Conservation (phyloP, 2,888 invertebrate genomes). For the Brachypalpus laphriformis region DNA sequence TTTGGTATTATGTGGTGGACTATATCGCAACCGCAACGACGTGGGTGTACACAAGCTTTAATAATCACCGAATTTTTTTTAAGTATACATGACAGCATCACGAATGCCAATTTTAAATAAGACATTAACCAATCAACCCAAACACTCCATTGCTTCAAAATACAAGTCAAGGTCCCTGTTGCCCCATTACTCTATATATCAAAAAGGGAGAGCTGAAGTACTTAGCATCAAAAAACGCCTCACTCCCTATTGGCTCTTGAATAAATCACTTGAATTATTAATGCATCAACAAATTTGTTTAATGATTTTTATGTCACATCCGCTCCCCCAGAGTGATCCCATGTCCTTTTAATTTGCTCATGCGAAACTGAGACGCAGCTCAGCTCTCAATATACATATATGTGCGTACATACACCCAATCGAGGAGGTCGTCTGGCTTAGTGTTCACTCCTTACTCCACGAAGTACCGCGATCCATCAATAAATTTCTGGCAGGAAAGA, state of each 20-base stretch:
- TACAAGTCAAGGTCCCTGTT: conserved; percentile 27
- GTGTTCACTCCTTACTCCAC: neutral
- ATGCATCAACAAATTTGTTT: conserved; percentile 59
- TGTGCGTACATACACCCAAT: neutral
- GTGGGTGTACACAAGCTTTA: too few relatives aligned
- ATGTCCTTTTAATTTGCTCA: conserved; percentile 63
- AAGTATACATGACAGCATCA: neutral
- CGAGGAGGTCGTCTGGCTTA: neutral
- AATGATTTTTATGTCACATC: conserved; percentile 67
- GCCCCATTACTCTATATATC: conserved; percentile 18
- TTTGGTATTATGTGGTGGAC: too few relatives aligned
- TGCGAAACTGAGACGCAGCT: conserved; percentile 43
- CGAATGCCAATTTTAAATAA: neutral
- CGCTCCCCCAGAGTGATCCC: conserved; percentile 17
- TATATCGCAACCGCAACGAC: too few relatives aligned
- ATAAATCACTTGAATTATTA: conserved; percentile 69
- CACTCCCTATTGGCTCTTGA: conserved; percentile 28
- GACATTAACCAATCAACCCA: neutral
- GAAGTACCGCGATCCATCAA: conserved; percentile 61
- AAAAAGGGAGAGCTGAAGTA: neutral
- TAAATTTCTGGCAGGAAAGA: conserved; percentile 64
- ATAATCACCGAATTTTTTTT: too few relatives aligned
- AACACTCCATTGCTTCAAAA: neutral
- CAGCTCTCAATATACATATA: conserved; percentile 8
- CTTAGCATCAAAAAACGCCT: neutral